A percentile compares a stretch with the other conserved stretches of the same genome.
Conservation (phyloP, 2,888 invertebrate genomes). For the Globia sparganii region DNA sequence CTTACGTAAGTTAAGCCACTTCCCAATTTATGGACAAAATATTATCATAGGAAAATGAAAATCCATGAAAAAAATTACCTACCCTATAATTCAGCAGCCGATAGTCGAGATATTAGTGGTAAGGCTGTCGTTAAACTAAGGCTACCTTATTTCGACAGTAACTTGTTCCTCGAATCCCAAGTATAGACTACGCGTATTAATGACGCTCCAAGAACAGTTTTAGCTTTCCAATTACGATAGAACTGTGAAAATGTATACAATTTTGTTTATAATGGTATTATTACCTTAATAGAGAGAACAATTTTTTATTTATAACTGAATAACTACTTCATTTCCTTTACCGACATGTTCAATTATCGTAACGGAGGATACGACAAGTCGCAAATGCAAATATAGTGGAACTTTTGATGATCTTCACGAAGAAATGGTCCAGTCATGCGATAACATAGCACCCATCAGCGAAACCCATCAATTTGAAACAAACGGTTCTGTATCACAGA, state of each 20-base stretch:
- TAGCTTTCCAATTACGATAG: constrained; percentile 48
- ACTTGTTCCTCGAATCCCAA: constrained; percentile 40
- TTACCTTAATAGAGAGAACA: constrained; percentile 44
- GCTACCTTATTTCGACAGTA: constrained; percentile 29
- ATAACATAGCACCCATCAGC: constrained; percentile 70
- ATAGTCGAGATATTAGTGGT: not conserved
- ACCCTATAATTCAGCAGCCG: not conserved
- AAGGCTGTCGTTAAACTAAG: not conserved
- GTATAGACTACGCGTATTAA: constrained; percentile 33
- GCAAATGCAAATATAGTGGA: constrained; percentile 60
- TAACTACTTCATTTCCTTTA: constrained; percentile 62
- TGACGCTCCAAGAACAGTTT: constrained; percentile 52
- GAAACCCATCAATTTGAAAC: constrained; percentile 74
- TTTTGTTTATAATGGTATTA: constrained; percentile 51
- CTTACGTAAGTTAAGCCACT: too few species aligned
- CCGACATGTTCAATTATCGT: constrained; percentile 63
- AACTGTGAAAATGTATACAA: constrained; percentile 46
- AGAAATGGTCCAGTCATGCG: constrained; percentile 75
- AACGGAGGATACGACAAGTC: constrained; percentile 67
- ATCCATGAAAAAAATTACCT: not conserved
- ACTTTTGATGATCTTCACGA: constrained; percentile 64
- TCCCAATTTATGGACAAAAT: not conserved
- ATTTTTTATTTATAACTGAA: constrained; percentile 48
- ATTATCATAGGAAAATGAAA: not conserved
- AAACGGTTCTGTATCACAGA: constrained; percentile 75